Base-by-base conservation (phyloP, 2,888 invertebrate species). In the Ectropis crepuscularia region DNA sequence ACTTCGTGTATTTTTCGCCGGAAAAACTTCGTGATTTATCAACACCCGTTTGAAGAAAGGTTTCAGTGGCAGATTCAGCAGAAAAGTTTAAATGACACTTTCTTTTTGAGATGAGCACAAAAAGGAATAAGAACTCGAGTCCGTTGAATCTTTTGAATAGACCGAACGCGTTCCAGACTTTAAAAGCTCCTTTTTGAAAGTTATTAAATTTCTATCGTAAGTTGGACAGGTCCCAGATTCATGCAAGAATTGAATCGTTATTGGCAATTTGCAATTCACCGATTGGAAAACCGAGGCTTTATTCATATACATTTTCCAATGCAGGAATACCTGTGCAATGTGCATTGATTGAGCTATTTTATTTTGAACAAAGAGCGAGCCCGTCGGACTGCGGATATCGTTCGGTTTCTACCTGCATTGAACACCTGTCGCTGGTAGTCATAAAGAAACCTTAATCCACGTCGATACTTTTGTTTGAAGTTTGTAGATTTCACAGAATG, bases 351-450 rank as follows among this genome's bases (percentile, higher is more conserved):
- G 68, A 78, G 73, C 57, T 72, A 75, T 77, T 80, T 78, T 74
- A 74, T 77, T 79, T 73, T 73, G 74, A 81, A 80, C 82, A 81
- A 81, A 82, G 84, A 81, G 78, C 71, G 69, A 69, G 72, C 75
- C 70, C 75, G 73, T 69, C 78, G 71, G 77, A 66, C 76, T 73
- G 74, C 68, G 74, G 69, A 69, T 75, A 72, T 75, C 74, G 74
- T 72, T 67, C 67, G 73, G 77, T 74, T 77, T 79, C 87, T 91
- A 91, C 91, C 91, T 92, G 91, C 85, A 82, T 74, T 79, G 81
- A 85, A 85, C 91, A 91, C 90, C 91, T 91, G 91, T 87, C 90
- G 85, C 75, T 73, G 62, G 65, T 72, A 74, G 64, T 72, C 73
- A 74, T 78, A 79, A 76, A 73, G 74, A 78, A 73, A 74, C 51